A percentile compares a stretch with the other conserved stretches of the same genome.
These are phyloP conservation scores for Atta colombica DNA, from an alignment of 1,140 invertebrate genomes.

Conservation along the genomic window DNA sequence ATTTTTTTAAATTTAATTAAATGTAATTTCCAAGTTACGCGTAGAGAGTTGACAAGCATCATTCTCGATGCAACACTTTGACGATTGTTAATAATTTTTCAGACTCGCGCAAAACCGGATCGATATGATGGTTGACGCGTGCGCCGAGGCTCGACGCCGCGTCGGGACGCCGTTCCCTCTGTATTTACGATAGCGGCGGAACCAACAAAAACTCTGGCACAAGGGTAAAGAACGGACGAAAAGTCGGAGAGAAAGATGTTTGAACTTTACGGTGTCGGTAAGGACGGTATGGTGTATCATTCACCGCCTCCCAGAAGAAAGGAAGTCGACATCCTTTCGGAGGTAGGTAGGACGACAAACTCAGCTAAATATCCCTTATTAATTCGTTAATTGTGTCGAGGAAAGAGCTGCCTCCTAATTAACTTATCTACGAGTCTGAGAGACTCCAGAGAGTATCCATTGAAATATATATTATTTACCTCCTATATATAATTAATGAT, in stretches of 20 bases:
- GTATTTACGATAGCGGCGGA: slow-evolving; percentile 63
- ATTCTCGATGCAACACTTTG: background rate
- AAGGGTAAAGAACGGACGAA: slow-evolving; percentile 27
- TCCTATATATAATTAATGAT: slow-evolving; percentile 19
- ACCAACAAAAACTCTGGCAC: slow-evolving; percentile 34
- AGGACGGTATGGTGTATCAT: slow-evolving; percentile 82
- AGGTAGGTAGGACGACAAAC: slow-evolving; percentile 73
- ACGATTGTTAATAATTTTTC: slow-evolving; percentile 50
- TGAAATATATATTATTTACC: slow-evolving; percentile 33
- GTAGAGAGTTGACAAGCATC: background rate
- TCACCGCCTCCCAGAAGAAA: slow-evolving; percentile 82
- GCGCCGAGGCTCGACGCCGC: slow-evolving; percentile 60
- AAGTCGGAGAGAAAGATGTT: slow-evolving; percentile 78
- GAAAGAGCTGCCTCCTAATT: slow-evolving; percentile 6
- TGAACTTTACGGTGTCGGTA: slow-evolving; percentile 82
- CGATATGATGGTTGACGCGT: slow-evolving; percentile 79
- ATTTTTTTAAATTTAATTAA: background rate
- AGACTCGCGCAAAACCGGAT: slow-evolving; percentile 73
- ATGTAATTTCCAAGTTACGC: background rate
- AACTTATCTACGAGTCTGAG: background rate
- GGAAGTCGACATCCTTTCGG: slow-evolving; percentile 83
- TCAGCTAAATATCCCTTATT: background rate
- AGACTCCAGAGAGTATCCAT: background rate
- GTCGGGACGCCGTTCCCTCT: slow-evolving; percentile 57
- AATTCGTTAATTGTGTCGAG: background rate